Evolutionary conservation across 1,140 invertebrate genomes (phyloP), one percentile per base, ranked within the genome.

Genomic region (Drosophila sp.): DNA sequence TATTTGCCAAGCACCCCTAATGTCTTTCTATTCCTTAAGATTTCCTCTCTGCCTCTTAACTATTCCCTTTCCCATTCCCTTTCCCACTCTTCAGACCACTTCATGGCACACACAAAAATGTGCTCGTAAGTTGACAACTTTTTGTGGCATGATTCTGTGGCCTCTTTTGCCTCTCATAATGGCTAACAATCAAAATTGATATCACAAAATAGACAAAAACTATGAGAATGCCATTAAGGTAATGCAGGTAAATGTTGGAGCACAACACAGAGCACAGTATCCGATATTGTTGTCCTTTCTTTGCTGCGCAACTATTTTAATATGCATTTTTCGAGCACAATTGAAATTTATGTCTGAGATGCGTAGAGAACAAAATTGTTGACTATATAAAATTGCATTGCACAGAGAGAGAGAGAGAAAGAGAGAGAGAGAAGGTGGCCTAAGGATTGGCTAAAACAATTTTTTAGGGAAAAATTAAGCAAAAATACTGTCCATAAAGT

Each of bases 61-160:
- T n/a, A n/a, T n/a, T 34, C 6, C 2, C 18, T 48, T 8, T 32
- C 18, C 14, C 32, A 36, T n/a, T 34, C 6, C 2, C 18, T 48
- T 8, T 32, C 18, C 14, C 32, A 36, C 36, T 21, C 16, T 25
- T n/a, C 0, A 3, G 11, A 6, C 14, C 46, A 38, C 36, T 38
- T 13, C 13, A 11, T 36, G 48, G 25, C 46, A 77, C 77, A 87
- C 82, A 81, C 82, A 81, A 77, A 81, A 84, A 86, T 84, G 81
- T 77, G 54, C 40, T 67, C 41, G 40, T 56, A 61, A 61, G 63
- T 80, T 36, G 71, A 74, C 66, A 74, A 57, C 73, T 73, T 70
- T 50, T 67, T 58, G 62, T 50, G 67, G 80, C 74, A 69, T 81
- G 56, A 75, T 84, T 84, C 77, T 78, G 80, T 79, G 80, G 72